These are phyloP conservation scores for Neria commutata DNA, from an alignment of 2,888 invertebrate species.

Conservation along the genomic window DNA sequence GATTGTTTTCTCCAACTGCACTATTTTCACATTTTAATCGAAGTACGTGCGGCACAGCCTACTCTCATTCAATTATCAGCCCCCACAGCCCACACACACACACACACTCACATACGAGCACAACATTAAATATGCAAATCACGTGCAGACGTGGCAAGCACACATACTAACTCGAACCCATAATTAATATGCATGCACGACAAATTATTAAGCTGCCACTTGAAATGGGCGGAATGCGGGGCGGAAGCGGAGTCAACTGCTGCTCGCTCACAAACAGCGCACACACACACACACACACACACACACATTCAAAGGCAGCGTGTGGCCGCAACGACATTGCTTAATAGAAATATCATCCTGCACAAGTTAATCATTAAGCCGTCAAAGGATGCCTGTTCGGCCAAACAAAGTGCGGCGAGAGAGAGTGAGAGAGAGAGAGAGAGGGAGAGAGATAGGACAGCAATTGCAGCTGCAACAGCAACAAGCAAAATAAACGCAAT, in stretches of 20 bases:
- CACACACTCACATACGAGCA: not conserved
- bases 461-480: not conserved
- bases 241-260: not conserved
- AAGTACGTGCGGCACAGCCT: too few species aligned
- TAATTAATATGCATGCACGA: constrained; percentile 36
- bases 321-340: not conserved
- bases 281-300: constrained; percentile 1
- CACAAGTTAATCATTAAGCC: constrained; percentile 40
- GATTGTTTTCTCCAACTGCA: too few species aligned
- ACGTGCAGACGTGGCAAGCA: constrained; percentile 25
- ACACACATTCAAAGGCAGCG: not conserved
- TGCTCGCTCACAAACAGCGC: not conserved
- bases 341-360: constrained; percentile 37
- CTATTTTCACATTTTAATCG: too few species aligned
- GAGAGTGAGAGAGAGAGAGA: too few species aligned
- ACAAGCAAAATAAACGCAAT: constrained; percentile 2
- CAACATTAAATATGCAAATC: constrained; percentile 35
- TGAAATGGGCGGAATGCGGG: constrained; percentile 1
- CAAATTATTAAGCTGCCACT: constrained; percentile 36
- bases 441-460: too few species aligned
- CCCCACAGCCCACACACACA: constrained; percentile 11
- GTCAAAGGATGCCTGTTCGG: constrained; percentile 27
- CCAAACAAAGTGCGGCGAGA: constrained; percentile 14
- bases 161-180: constrained; percentile 15
- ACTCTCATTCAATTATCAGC: too few species aligned